Evolutionary conservation across 2,888 invertebrate genomes (phyloP).

Genomic region (Xestia sexstrigata): DNA sequence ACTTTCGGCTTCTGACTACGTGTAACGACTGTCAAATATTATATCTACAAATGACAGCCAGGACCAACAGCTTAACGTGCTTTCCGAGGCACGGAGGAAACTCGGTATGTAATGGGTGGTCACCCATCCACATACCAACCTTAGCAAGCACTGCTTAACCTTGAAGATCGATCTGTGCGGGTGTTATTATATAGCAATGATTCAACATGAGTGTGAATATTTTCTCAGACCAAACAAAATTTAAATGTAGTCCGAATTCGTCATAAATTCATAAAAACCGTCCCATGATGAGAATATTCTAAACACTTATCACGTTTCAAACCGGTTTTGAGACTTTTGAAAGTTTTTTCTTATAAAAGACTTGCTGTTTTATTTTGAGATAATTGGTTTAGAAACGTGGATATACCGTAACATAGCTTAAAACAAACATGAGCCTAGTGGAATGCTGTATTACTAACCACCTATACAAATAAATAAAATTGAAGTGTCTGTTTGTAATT

Average conservation of each 20-base stretch:
- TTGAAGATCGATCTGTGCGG: not conserved
- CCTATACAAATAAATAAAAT: too few species aligned
- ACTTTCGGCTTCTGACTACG: too few species aligned
- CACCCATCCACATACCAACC: not conserved
- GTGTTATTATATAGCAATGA: not conserved
- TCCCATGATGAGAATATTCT: conserved; percentile 29
- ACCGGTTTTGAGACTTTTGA: conserved; percentile 50
- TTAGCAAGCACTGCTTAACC: not conserved
- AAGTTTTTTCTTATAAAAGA: conserved; percentile 37
- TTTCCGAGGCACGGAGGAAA: not conserved
- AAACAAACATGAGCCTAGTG: not conserved
- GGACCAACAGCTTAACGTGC: not conserved
- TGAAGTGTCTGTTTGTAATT: too few species aligned
- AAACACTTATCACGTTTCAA: conserved; percentile 19
- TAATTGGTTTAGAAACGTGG: conserved; percentile 61
- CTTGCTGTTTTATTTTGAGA: conserved; percentile 19
- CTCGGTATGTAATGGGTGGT: too few species aligned
- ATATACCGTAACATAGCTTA: not conserved
- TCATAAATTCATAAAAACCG: conserved; percentile 33
- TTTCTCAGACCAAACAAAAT: not conserved
- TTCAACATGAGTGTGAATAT: not conserved
- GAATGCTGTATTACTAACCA: not conserved
- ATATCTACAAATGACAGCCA: too few species aligned
- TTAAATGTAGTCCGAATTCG: conserved; percentile 24
- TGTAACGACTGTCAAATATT: too few species aligned